Evolutionary conservation across 23 tunicate species (phyloP).

Genomic region (Aplidium turbinatum): DNA sequence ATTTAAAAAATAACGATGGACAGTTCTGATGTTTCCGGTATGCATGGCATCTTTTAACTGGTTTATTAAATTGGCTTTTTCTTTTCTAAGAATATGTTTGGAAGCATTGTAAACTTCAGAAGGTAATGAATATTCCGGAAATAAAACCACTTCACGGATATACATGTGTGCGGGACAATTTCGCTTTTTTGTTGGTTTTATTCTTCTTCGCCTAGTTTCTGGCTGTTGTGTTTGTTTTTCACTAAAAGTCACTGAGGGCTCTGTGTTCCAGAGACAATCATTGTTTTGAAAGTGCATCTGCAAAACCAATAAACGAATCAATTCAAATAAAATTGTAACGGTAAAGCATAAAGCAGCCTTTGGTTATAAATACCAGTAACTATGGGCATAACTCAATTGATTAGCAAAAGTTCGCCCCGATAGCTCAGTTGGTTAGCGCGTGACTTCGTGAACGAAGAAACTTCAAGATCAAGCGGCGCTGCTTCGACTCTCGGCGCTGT

Average conservation of each 20-base stretch:
- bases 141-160: slow-evolving; percentile 49
- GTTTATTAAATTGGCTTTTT: slow-evolving; percentile 23
- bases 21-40: background rate
- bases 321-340: too few relatives aligned
- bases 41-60: slow-evolving; percentile 30
- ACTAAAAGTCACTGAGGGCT: background rate
- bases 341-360: too few relatives aligned
- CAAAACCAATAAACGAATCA: too few relatives aligned
- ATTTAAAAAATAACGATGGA: slow-evolving; percentile 43
- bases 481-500: too few relatives aligned
- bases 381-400: too few relatives aligned
- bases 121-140: slow-evolving; percentile 42
- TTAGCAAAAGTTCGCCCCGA: too few relatives aligned
- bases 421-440: too few relatives aligned
- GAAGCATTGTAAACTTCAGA: slow-evolving; percentile 8
- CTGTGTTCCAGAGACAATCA: background rate
- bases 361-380: too few relatives aligned
- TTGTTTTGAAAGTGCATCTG: background rate
- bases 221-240: too few relatives aligned
- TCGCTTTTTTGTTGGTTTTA: slow-evolving; percentile 50
- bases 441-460: too few relatives aligned
- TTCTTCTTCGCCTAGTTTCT: slow-evolving; percentile 21
- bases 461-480: too few relatives aligned
- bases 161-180: slow-evolving; percentile 61
- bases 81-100: slow-evolving; percentile 42